Percentiles rank a stretch among this genome's conserved stretches.
These are phyloP conservation scores for Chrysotoxum bicinctum DNA, from an alignment of 2,888 invertebrate species.

Conservation along the genomic window DNA sequence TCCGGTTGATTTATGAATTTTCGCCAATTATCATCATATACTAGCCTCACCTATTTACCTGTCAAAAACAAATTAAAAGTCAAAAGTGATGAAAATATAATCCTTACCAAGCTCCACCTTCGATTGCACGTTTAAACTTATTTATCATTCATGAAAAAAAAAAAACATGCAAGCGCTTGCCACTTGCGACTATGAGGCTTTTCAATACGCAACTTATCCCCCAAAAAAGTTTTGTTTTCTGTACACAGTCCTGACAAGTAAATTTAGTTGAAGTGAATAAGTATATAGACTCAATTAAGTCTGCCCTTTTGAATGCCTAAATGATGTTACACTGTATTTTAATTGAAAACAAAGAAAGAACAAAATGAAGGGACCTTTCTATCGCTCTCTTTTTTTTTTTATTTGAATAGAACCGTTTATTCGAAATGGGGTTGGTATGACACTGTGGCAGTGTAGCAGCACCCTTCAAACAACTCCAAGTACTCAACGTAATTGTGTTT, in stretches of 20 bases:
- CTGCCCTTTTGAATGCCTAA: constrained; percentile 69
- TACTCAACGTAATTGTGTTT: constrained; percentile 30
- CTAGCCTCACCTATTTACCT: neutral
- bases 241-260: neutral
- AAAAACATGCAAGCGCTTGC: neutral
- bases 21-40: neutral
- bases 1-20: neutral
- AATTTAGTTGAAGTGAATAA: neutral
- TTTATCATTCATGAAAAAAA: constrained; percentile 20
- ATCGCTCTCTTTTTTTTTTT: neutral
- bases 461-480: constrained; percentile 20
- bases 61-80: constrained; percentile 30
- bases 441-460: neutral
- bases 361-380: constrained; percentile 15
- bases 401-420: constrained; percentile 17
- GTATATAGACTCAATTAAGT: constrained; percentile 35
- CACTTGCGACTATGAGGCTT: constrained; percentile 35
- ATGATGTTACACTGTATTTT: constrained; percentile 64
- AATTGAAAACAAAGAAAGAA: constrained; percentile 58
- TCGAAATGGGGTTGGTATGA: neutral
- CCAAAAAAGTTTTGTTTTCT: neutral
- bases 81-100: constrained; percentile 28
- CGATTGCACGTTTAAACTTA: neutral
- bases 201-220: constrained; percentile 15
- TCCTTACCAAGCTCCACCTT: constrained; percentile 34